phyloP scores from a whole-genome alignment of 2,113 vertebrate species.

The Pogonocichla stellata region DNA sequence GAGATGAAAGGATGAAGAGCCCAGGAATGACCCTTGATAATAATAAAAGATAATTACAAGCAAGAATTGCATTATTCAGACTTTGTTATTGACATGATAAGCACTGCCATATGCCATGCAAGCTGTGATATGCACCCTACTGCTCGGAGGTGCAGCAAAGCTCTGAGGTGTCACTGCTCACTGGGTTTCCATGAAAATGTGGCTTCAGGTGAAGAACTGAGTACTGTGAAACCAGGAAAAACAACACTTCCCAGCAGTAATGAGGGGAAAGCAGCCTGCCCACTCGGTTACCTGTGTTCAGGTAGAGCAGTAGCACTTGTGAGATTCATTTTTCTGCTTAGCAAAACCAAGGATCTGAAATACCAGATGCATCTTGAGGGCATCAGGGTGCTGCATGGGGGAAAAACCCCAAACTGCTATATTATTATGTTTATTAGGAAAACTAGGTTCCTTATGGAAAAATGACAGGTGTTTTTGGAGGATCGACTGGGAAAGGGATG shows the following conservation, averaged over 20 bases:
- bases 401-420: rapidly evolving
- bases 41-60: constrained; percentile 59
- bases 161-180: not conserved
- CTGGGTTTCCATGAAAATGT: not conserved
- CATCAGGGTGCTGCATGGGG: not conserved
- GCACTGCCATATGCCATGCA: constrained; percentile 56
- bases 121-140: constrained; percentile 30
- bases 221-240: not conserved
- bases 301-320: not conserved
- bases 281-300: not conserved
- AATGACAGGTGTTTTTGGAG: not conserved
- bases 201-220: not conserved
- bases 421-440: not conserved
- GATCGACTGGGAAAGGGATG: not conserved
- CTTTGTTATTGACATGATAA: constrained; percentile 48
- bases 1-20: constrained; percentile 56
- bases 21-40: constrained; percentile 45
- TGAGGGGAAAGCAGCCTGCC: not conserved
- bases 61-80: constrained; percentile 47
- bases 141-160: not conserved
- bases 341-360: not conserved
- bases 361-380: not conserved
- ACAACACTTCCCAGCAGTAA: not conserved
- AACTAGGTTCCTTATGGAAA: not conserved
- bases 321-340: not conserved